A percentile compares a stretch with the other conserved stretches of the same genome.
Evolutionary conservation across 2,888 invertebrate genomes (phyloP).

Genomic region (Amiota communis): DNA sequence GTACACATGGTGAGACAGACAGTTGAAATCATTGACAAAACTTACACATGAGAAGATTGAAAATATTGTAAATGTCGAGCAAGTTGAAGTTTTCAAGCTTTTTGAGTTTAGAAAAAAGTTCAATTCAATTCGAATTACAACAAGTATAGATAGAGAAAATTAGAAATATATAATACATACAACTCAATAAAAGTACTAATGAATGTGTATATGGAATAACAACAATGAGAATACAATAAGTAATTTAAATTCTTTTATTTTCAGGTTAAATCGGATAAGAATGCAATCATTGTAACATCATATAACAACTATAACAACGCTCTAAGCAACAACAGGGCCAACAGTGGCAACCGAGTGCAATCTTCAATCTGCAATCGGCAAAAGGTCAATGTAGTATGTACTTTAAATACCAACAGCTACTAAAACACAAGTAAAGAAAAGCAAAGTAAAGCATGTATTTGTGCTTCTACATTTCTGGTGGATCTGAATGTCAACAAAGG

Average conservation of each 20-base stretch:
- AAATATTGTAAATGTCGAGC: background rate
- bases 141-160: background rate
- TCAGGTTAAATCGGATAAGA: no score
- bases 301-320: slow-evolving; percentile 4
- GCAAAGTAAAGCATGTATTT: slow-evolving; percentile 1
- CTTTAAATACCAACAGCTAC: background rate
- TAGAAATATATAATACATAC: no score
- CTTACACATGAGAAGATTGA: background rate
- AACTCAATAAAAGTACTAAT: background rate
- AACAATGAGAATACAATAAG: slow-evolving; percentile 54
- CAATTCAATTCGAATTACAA: background rate
- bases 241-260: slow-evolving; percentile 34
- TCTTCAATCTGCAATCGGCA: slow-evolving; percentile 50
- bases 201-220: slow-evolving; percentile 3
- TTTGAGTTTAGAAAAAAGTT: background rate
- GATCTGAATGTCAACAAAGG: slow-evolving; percentile 53
- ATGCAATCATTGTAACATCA: no score
- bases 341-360: slow-evolving; percentile 51
- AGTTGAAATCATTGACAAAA: slow-evolving; percentile 2
- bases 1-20: background rate
- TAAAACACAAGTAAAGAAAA: slow-evolving; percentile 1
- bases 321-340: slow-evolving; percentile 38
- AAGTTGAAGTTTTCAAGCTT: background rate
- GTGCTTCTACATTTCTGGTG: slow-evolving; percentile 24
- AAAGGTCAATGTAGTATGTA: slow-evolving; percentile 25